Percentiles rank a stretch among this genome's conserved stretches.
phyloP scores from a whole-genome alignment of 2,113 vertebrate genomes.

The Pheucticus melanocephalus region DNA sequence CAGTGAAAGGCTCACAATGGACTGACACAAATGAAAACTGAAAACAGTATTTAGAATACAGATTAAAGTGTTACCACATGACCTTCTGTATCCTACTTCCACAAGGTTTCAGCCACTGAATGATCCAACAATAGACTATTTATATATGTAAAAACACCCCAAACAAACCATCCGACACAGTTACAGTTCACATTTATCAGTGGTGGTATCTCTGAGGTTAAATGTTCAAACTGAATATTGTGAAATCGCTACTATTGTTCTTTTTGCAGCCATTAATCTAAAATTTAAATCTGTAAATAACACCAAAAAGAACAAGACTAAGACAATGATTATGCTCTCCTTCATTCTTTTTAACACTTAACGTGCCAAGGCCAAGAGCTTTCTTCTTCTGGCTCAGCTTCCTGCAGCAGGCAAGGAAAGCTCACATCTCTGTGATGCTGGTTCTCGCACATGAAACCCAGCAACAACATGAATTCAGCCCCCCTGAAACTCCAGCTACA shows the following conservation, averaged over 20 bases:
- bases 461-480: accelerated
- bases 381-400: not conserved
- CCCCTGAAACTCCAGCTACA: not conserved
- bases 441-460: not conserved
- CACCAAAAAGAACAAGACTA: not conserved
- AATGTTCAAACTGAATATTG: not conserved
- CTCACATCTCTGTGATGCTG: not conserved
- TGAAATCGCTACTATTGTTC: not conserved
- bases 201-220: not conserved
- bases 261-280: not conserved
- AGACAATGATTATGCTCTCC: not conserved
- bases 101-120: not conserved
- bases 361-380: not conserved
- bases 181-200: not conserved
- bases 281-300: not conserved
- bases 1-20: not conserved
- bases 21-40: not conserved
- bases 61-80: not conserved
- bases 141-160: not conserved
- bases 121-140: not conserved
- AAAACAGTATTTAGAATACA: not conserved
- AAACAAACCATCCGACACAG: not conserved
- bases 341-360: not conserved
- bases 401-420: not conserved
- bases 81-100: not conserved